Conservation (phyloP, 2,797 vertebrate species). For the Sandelia bainsii region DNA sequence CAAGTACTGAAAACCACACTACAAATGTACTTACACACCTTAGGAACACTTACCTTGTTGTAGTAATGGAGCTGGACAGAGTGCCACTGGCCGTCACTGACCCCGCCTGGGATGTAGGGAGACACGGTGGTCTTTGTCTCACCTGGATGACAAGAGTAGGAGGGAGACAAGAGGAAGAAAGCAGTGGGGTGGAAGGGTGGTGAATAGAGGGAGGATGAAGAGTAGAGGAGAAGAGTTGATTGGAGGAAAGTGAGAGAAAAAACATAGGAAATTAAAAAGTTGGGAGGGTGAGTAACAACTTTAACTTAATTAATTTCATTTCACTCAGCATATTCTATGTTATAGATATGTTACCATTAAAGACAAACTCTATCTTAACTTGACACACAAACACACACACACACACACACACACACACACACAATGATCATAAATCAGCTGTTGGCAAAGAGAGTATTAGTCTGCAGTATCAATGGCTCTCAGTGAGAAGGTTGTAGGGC, state of each 20-base stretch:
- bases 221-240: neutral
- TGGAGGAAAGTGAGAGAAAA: neutral
- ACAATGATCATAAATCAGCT: constrained; percentile 55
- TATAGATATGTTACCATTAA: constrained; percentile 18
- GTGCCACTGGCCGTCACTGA: constrained; percentile 97
- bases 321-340: neutral
- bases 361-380: constrained; percentile 8
- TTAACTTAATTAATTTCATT: neutral
- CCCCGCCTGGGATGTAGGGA: constrained; percentile 89
- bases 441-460: constrained; percentile 31
- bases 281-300: neutral
- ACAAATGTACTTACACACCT: no score
- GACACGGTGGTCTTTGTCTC: constrained; percentile 93
- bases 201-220: neutral
- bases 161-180: neutral
- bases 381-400: constrained; percentile 9
- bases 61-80: constrained; percentile 96
- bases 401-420: constrained; percentile 15
- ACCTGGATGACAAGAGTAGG: constrained; percentile 79
- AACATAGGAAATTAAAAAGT: neutral
- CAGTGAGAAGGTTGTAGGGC: constrained; percentile 50
- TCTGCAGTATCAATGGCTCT: constrained; percentile 45
- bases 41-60: constrained; percentile 92
- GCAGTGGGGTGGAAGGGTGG: neutral
- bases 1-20: neutral